Evolutionary conservation across 2,113 vertebrate species (phyloP), one percentile per base, ranked within the genome.

Genomic region (Verasper variegatus): DNA sequence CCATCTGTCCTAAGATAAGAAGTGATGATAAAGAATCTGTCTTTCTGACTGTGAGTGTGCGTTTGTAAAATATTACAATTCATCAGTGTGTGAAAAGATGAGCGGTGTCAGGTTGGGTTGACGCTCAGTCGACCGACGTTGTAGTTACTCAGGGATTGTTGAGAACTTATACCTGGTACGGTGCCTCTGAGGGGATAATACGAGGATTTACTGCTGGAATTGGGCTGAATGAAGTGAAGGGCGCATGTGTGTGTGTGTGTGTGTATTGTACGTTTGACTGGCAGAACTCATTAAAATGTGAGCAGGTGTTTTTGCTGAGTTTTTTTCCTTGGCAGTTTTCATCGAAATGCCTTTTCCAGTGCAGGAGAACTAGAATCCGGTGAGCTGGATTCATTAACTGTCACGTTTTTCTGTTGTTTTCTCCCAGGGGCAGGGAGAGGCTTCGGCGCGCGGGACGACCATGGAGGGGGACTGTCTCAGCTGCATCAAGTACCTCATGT

Each of bases 401-500:
- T 40, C 51, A 45, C 27, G 0, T 62, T 71, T 21, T 80, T 52
- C 40, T 79, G 56, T 87, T 78, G 74, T 68, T 21, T 74, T 83
- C 47, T 83, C 88, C 20, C 78, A 99, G 97, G 94, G 94, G 71
- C 90, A 93, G 77, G 92, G 93, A 86, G 88, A 94, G 86, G 86
- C 89, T 93, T 88, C 83, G 86, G 89, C 92, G 18, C 80, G 92
- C 31, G 92, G 93, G 74, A 94, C 93, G 27, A 92, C 84, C 93
- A 98, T 98, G 96, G 97, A 98, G 89, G 96, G 97, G 12, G 97
- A 98, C 89, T 97, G 96, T 85, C 94, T 99, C 88, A 97, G 96
- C 94, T 97, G 97, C 92, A 95, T 98, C 94, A 99, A 98, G 91
- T 98, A 98, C 82, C 94, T 98, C 92, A 98, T 98, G 97, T 97